Conservation (phyloP, 1,140 invertebrate species). For the Leguminivora glycinivorella region DNA sequence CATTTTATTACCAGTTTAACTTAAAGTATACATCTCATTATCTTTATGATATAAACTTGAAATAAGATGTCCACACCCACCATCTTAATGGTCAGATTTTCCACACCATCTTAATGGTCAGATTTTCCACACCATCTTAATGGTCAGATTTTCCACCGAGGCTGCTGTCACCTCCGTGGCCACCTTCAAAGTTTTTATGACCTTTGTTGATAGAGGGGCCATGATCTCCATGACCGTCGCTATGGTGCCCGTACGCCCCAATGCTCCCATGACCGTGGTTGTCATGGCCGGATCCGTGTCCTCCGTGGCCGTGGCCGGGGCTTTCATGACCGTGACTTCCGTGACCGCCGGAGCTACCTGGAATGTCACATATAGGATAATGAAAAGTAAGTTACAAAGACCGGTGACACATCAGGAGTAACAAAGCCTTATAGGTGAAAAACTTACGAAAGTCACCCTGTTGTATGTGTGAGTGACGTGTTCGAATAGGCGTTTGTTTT, state of each 20-base stretch:
- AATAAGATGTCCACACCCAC: neutral
- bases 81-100: neutral
- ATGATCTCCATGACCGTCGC: neutral
- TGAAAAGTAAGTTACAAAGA: too few species aligned
- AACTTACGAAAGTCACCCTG: too few species aligned
- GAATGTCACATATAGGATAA: neutral
- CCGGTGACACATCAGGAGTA: too few species aligned
- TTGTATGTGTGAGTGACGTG: too few species aligned
- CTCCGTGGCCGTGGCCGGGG: constrained; percentile 32
- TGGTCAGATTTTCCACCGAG: too few species aligned
- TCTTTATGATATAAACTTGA: too few species aligned
- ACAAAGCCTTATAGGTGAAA: too few species aligned
- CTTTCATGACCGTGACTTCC: constrained; percentile 27
- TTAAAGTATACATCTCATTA: too few species aligned
- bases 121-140: too few species aligned
- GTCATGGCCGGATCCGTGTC: constrained; percentile 28
- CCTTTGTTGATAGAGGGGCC: neutral
- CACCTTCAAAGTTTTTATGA: constrained; percentile 18
- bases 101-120: too few species aligned
- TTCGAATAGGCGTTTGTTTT: too few species aligned
- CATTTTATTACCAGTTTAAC: too few species aligned
- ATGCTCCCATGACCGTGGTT: constrained; percentile 14
- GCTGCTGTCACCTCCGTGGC: neutral
- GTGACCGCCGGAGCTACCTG: constrained; percentile 28
- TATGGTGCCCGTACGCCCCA: constrained; percentile 2